These are phyloP conservation scores for Camponotus pennsylvanicus DNA, from an alignment of 1,140 invertebrate species.

Conservation along the genomic window DNA sequence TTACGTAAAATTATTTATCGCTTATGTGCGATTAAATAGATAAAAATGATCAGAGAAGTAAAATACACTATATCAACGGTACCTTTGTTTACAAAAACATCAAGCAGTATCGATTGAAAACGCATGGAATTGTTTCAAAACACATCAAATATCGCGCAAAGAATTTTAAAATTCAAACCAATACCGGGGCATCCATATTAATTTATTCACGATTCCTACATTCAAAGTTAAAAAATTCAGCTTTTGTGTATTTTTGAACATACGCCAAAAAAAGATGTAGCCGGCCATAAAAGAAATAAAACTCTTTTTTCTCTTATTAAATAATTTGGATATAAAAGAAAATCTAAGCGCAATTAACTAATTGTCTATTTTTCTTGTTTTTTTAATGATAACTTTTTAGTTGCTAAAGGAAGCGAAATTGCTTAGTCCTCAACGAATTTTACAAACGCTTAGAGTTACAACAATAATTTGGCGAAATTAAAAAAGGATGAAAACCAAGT, in stretches of 20 bases:
- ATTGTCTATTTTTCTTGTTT: constrained; percentile 12
- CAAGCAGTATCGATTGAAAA: constrained; percentile 47
- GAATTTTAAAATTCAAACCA: constrained; percentile 53
- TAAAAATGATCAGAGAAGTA: constrained; percentile 19
- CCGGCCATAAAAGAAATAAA: neutral
- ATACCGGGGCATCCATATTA: constrained; percentile 55
- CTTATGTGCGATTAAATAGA: neutral
- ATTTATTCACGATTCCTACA: constrained; percentile 44
- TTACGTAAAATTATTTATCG: constrained; percentile 25
- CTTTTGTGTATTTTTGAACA: constrained; percentile 25
- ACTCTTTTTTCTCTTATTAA: constrained; percentile 40
- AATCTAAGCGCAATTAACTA: neutral
- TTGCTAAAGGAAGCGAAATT: neutral
- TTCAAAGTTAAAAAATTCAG: constrained; percentile 43
- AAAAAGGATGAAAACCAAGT: constrained; percentile 55
- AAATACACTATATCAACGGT: constrained; percentile 20
- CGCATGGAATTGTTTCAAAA: constrained; percentile 47
- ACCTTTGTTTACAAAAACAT: constrained; percentile 44
- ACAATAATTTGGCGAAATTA: constrained; percentile 46
- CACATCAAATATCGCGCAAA: constrained; percentile 31
- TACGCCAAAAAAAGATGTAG: constrained; percentile 26
- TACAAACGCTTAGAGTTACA: constrained; percentile 62
- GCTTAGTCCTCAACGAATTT: constrained; percentile 43
- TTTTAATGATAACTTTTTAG: neutral
- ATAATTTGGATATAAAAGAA: neutral